Conservation (phyloP, 2,888 invertebrate species). For the Psococerastis gibbosa region DNA sequence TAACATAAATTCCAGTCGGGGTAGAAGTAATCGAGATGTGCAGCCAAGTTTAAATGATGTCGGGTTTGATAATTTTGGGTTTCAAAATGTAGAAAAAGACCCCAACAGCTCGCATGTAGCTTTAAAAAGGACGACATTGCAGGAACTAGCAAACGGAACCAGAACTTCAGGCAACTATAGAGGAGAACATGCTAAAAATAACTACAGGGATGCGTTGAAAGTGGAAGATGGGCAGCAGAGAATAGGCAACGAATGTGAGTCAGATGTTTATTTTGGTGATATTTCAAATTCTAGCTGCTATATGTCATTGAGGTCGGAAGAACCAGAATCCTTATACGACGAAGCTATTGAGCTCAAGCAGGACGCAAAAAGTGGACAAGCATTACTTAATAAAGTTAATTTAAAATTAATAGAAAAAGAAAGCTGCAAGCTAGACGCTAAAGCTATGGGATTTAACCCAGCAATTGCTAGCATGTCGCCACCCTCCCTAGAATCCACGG, state of each 20-base stretch:
- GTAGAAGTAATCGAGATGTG: background rate
- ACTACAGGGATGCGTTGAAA: conserved; percentile 37
- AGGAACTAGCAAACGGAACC: conserved; percentile 22
- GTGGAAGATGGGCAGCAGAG: conserved; percentile 35
- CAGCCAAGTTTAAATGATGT: background rate
- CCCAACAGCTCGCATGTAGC: background rate
- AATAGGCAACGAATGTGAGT: conserved; percentile 34
- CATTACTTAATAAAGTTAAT: conserved; percentile 10
- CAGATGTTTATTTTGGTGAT: conserved; percentile 71
- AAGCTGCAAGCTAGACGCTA: background rate
- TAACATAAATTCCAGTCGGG: background rate
- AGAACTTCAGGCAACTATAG: conserved; percentile 16
- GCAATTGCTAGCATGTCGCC: background rate
- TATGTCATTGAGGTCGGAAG: conserved; percentile 39
- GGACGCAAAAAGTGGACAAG: background rate
- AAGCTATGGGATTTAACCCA: background rate
- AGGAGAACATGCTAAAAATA: conserved; percentile 24
- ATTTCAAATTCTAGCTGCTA: conserved; percentile 63
- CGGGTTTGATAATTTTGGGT: conserved; percentile 9
- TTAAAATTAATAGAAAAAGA: conserved; percentile 3
- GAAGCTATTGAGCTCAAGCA: conserved; percentile 28
- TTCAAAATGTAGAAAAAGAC: conserved; percentile 7
- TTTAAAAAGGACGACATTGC: conserved; percentile 17
- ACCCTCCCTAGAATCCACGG: background rate
- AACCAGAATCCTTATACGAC: conserved; percentile 37